A percentile compares a stretch with the other conserved stretches of the same genome.
Evolutionary conservation across 2,797 vertebrate genomes (phyloP).

Genomic region (Otus scops): DNA sequence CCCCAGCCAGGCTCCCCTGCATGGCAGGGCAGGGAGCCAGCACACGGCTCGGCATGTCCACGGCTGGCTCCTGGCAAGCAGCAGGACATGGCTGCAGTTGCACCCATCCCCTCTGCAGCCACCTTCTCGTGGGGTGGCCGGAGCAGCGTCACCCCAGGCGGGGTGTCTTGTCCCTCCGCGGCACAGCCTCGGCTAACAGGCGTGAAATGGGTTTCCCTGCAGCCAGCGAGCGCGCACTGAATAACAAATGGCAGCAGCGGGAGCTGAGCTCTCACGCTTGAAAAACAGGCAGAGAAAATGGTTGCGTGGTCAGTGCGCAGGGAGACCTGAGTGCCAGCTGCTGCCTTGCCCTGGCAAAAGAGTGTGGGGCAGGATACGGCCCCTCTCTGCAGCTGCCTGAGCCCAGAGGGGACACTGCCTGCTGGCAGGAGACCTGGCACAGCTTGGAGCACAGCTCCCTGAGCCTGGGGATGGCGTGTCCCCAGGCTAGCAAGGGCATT

Average conservation of each 20-base stretch:
- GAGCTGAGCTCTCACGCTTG: background rate
- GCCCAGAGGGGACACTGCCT: background rate
- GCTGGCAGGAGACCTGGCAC: background rate
- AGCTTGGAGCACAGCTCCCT: background rate
- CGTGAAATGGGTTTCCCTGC: background rate
- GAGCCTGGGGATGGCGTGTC: background rate
- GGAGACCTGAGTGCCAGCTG: background rate
- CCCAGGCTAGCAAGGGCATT: background rate
- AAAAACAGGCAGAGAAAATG: background rate
- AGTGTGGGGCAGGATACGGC: fast-evolving
- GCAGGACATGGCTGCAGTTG: fast-evolving
- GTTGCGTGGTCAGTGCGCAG: background rate
- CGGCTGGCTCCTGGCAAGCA: background rate
- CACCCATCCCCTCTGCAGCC: background rate
- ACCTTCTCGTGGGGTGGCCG: fast-evolving
- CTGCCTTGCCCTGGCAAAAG: background rate
- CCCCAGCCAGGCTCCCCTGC: background rate
- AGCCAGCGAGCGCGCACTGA: background rate
- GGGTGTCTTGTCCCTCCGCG: background rate
- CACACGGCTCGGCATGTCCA: fast-evolving
- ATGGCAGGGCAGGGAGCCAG: background rate
- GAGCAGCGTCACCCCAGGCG: fast-evolving
- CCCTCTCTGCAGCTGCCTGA: background rate
- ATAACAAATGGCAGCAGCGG: background rate
- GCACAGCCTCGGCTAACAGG: background rate